Base-by-base conservation (phyloP, 2,113 vertebrate species). In the Podarcis raffonei region DNA sequence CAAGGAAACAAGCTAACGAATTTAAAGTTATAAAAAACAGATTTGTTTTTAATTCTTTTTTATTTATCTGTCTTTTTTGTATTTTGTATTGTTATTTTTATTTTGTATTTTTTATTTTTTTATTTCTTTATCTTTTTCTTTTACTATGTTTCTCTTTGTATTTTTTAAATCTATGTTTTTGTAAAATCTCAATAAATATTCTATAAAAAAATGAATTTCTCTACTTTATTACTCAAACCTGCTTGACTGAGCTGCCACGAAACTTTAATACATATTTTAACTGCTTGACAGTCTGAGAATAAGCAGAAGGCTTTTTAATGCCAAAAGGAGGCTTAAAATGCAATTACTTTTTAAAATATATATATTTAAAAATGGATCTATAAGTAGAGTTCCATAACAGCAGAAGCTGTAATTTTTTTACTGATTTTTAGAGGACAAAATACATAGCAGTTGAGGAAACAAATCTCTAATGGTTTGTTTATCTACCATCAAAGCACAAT, bases 221-320 rank as follows among this genome's bases (percentile, higher is more conserved):
- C 80, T 92, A 90, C 72, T 83, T 84, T 83, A 0, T 87, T 93
- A 92, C 88, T 93, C 90, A 94, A 93, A 93, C 76, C 32, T 89
- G 48, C 42, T 35, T 90, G 89, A 87, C 81, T 0, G 0, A 87
- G 88, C 59, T 78, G 85, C 85, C 81, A 53, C n/a, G 89, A 88
- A 90, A 6, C 81, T 90, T 74, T 5, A 87, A 68, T 68, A 53
- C 48, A 53, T 53, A 62, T 3, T 0, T 35, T 87, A 94, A 71
- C 48, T 62, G 66, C 69, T 78, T 89, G 79, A 93, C 90, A 93
- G 85, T 59, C 59, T 92, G 90, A 94, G 84, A 59, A 78, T 90
- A 91, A 95, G 84, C 75, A 94, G 91, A n/a, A 93, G 89, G 89
- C 80, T 25, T 93, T 86, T 94, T 92, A 88, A 94, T 89, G 94